These are phyloP conservation scores for Acleris cristana DNA, from an alignment of 2,888 invertebrate species.

Conservation along the genomic window DNA sequence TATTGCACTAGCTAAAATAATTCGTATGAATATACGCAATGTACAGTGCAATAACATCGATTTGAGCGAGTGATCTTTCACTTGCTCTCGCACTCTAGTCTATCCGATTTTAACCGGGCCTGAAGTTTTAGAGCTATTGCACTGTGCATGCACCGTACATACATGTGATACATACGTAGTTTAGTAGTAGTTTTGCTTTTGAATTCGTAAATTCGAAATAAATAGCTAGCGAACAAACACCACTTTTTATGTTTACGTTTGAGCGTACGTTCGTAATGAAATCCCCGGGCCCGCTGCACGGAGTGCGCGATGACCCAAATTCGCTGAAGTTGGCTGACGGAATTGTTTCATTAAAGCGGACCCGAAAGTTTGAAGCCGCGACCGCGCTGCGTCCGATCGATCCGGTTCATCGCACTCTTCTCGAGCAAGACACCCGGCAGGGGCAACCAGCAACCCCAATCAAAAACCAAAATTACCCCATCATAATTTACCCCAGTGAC, in stretches of 20 bases:
- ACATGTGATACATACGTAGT: too few relatives aligned
- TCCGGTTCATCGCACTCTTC: slow-evolving; percentile 71
- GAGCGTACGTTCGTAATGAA: slow-evolving; percentile 40
- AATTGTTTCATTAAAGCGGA: slow-evolving; percentile 78
- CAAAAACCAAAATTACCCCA: slow-evolving; percentile 60
- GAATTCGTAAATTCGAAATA: neutral
- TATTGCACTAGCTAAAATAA: neutral
- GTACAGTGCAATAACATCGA: neutral
- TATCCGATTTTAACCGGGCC: too few relatives aligned
- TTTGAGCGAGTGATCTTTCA: neutral
- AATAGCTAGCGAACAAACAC: slow-evolving; percentile 20
- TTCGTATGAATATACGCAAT: neutral
- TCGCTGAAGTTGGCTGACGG: slow-evolving; percentile 60
- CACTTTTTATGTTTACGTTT: slow-evolving; percentile 42
- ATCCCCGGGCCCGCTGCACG: slow-evolving; percentile 49
- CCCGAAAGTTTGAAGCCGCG: slow-evolving; percentile 72
- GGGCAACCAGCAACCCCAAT: slow-evolving; percentile 52
- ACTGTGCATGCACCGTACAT: too few relatives aligned
- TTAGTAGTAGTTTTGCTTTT: too few relatives aligned
- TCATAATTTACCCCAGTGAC: slow-evolving; percentile 63
- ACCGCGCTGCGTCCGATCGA: slow-evolving; percentile 65
- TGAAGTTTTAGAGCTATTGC: too few relatives aligned
- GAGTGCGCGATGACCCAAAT: slow-evolving; percentile 75
- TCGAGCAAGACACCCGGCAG: slow-evolving; percentile 56
- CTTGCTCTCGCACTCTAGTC: too few relatives aligned